phyloP scores from a whole-genome alignment of 1,140 invertebrate species.

The Neelides sp. region DNA sequence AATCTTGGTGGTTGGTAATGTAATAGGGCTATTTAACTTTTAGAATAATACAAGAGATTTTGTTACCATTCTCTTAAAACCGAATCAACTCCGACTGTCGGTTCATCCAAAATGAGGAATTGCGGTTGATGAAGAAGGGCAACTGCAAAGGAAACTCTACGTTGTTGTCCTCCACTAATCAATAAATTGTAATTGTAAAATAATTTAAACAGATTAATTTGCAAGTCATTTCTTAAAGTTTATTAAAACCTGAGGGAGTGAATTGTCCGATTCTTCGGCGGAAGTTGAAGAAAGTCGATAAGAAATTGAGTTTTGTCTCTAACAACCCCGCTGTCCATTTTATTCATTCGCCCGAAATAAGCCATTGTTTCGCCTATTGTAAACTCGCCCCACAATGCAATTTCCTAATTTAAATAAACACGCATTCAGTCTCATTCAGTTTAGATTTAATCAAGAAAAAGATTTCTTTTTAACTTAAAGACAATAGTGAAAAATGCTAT shows the following conservation, averaged over 20 bases:
- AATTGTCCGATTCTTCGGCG: constrained; percentile 45
- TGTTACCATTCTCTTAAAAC: no score
- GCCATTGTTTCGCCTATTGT: constrained; percentile 77
- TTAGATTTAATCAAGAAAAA: neutral
- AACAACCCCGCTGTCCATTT: constrained; percentile 59
- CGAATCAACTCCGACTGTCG: no score
- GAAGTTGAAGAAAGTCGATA: constrained; percentile 70
- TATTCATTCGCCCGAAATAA: constrained; percentile 80
- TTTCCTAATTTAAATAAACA: constrained; percentile 49
- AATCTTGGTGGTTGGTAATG: no score
- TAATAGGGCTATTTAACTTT: no score
- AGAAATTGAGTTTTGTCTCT: constrained; percentile 70
- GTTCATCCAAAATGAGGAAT: constrained; percentile 81
- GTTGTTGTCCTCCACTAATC: constrained; percentile 74
- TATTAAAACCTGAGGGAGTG: constrained; percentile 44
- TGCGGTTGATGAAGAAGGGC: constrained; percentile 85
- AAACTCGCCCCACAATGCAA: constrained; percentile 81
- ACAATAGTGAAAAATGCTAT: constrained; percentile 33
- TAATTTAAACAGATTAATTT: neutral
- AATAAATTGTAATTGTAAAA: neutral
- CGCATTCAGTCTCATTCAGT: neutral
- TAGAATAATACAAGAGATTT: no score
- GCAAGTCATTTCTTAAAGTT: neutral
- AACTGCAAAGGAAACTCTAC: constrained; percentile 78
- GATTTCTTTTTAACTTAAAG: constrained; percentile 31